phyloP scores from a whole-genome alignment of 2,888 invertebrate species.

The Folsomia candida region DNA sequence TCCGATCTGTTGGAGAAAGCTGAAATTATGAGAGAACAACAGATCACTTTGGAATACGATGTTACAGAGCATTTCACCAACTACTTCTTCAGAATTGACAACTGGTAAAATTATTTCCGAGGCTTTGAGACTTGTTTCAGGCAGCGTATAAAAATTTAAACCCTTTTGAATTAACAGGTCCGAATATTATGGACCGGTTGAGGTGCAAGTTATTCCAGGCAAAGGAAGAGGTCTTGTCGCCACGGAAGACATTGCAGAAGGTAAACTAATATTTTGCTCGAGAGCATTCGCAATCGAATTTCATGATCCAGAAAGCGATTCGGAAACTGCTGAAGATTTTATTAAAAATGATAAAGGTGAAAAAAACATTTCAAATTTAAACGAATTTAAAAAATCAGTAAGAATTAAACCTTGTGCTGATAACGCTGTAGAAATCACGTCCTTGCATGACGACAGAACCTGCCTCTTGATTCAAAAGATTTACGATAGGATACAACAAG shows the following conservation, averaged over 20 bases:
- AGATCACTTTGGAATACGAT: conserved; percentile 28
- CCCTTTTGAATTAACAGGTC: too few species aligned
- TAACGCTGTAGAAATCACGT: too few species aligned
- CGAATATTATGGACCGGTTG: conserved; percentile 31
- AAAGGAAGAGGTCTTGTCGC: conserved; percentile 38
- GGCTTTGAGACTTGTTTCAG: too few species aligned
- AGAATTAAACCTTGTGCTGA: too few species aligned
- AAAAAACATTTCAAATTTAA: too few species aligned
- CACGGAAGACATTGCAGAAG: conserved; percentile 24
- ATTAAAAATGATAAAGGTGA: conserved; percentile 12
- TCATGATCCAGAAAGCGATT: conserved; percentile 11
- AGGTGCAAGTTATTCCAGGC: conserved; percentile 25
- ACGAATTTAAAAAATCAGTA: too few species aligned
- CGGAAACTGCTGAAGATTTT: conserved; percentile 3
- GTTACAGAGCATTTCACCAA: conserved; percentile 17
- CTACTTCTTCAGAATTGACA: conserved; percentile 11
- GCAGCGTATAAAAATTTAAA: too few species aligned
- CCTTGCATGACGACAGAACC: conserved; percentile 23
- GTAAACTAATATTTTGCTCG: conserved; percentile 23
- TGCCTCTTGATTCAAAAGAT: conserved; percentile 30
- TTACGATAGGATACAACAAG: conserved; percentile 20
- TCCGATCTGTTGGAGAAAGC: conserved; percentile 21
- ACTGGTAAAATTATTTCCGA: too few species aligned
- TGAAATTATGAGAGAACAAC: conserved; percentile 25
- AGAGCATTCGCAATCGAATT: conserved; percentile 38